These are phyloP conservation scores for Campoletis sonorensis DNA, from an alignment of 1,140 invertebrate genomes.

Conservation along the genomic window DNA sequence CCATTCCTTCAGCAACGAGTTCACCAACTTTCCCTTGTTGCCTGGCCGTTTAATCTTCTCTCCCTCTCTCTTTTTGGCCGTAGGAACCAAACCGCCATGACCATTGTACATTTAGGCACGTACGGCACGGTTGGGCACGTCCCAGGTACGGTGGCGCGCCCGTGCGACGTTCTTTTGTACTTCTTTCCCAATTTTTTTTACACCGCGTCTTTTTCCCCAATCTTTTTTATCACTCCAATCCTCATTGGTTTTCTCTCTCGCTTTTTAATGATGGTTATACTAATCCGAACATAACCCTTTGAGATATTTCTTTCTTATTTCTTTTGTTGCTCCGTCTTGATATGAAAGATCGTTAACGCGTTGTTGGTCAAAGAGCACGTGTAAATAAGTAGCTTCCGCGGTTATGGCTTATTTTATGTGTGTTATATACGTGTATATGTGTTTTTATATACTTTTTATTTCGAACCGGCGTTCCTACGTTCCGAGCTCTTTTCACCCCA, in stretches of 20 bases:
- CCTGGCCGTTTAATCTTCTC: background rate
- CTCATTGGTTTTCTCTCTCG: background rate
- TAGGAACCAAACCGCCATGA: background rate
- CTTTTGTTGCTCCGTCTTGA: too few species aligned
- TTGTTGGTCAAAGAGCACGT: too few species aligned
- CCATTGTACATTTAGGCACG: conserved; percentile 6
- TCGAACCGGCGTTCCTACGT: background rate
- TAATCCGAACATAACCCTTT: too few species aligned
- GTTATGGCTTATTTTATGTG: too few species aligned
- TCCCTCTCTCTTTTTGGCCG: background rate
- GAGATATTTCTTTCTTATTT: too few species aligned
- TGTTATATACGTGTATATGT: too few species aligned
- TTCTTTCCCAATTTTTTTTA: background rate
- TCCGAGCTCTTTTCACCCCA: conserved; percentile 18
- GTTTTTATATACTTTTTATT: background rate
- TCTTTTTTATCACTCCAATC: background rate
- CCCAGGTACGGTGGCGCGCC: background rate
- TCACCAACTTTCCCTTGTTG: conserved; percentile 50
- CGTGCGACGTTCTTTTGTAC: conserved; percentile 6
- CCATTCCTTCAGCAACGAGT: conserved; percentile 38
- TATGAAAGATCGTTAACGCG: too few species aligned
- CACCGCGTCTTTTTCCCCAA: background rate
- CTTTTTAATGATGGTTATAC: background rate
- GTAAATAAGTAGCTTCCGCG: too few species aligned
- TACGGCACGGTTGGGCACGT: background rate